A percentile compares a stretch with the other conserved stretches of the same genome.
These are phyloP conservation scores for Stenurella melanura DNA, from an alignment of 2,888 invertebrate species.

Conservation along the genomic window DNA sequence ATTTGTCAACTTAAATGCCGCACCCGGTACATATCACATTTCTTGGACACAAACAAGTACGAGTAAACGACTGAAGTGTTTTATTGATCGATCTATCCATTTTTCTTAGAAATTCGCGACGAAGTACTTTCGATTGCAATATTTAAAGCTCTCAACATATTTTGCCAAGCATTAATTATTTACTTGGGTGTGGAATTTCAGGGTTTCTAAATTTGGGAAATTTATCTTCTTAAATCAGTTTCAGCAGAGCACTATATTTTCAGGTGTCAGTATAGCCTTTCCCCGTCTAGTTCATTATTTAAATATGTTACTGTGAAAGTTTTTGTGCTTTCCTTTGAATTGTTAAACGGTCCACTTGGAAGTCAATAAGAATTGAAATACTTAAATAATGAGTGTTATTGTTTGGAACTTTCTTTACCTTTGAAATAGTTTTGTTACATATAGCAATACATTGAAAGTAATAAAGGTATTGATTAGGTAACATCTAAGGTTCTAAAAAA, in stretches of 20 bases:
- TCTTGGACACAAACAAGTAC: too few relatives aligned
- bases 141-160: background rate
- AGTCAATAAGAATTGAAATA: background rate
- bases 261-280: background rate
- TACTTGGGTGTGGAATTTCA: background rate
- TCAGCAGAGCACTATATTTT: slow-evolving; percentile 14
- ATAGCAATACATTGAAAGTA: too few relatives aligned
- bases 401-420: background rate
- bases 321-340: background rate
- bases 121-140: background rate
- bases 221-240: slow-evolving; percentile 27
- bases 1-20: too few relatives aligned
- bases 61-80: too few relatives aligned
- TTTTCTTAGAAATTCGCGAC: too few relatives aligned
- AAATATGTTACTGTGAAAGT: background rate
- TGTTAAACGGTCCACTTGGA: background rate
- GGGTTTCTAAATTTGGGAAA: background rate
- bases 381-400: background rate
- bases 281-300: slow-evolving; percentile 4
- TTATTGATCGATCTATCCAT: too few relatives aligned
- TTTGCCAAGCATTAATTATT: background rate
- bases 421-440: background rate
- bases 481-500: too few relatives aligned
- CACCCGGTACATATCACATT: too few relatives aligned
- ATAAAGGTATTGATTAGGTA: too few relatives aligned